Percentiles rank a stretch among this genome's conserved stretches.
Conservation (phyloP, 2,888 invertebrate genomes). For the Spodoptera exigua region DNA sequence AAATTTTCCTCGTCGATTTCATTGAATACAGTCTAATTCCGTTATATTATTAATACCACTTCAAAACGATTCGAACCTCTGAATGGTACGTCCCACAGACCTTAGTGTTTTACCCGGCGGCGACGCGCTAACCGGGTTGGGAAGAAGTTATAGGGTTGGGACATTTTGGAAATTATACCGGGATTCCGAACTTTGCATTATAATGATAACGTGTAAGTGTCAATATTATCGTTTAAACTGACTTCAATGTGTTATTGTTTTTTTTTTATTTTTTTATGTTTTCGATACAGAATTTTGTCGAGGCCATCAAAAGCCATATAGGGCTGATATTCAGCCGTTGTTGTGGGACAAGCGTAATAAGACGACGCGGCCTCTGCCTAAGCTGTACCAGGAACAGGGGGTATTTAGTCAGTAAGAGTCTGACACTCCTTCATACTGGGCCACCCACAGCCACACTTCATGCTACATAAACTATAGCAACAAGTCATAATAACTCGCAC, state of each 20-base stretch:
- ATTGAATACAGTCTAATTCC: slow-evolving; percentile 58
- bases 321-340: too few species aligned
- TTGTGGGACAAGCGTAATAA: too few species aligned
- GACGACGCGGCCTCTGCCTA: too few species aligned
- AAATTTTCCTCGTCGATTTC: slow-evolving; percentile 46
- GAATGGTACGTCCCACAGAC: slow-evolving; percentile 60
- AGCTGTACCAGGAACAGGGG: too few species aligned
- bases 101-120: slow-evolving; percentile 56
- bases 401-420: too few species aligned
- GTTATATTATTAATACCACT: slow-evolving; percentile 62
- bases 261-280: too few species aligned
- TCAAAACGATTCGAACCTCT: slow-evolving; percentile 59
- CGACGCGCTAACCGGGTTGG: slow-evolving; percentile 58
- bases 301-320: too few species aligned
- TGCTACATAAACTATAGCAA: too few species aligned
- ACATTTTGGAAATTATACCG: slow-evolving; percentile 9
- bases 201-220: neutral
- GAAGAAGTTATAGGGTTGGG: slow-evolving; percentile 31
- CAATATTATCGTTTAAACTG: neutral
- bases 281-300: too few species aligned
- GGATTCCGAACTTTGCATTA: slow-evolving; percentile 8
- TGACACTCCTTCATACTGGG: too few species aligned
- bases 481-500: neutral
- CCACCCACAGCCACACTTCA: too few species aligned
- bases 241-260: neutral